phyloP scores from a whole-genome alignment of 2,797 vertebrate species.

The Spinus pinus region DNA sequence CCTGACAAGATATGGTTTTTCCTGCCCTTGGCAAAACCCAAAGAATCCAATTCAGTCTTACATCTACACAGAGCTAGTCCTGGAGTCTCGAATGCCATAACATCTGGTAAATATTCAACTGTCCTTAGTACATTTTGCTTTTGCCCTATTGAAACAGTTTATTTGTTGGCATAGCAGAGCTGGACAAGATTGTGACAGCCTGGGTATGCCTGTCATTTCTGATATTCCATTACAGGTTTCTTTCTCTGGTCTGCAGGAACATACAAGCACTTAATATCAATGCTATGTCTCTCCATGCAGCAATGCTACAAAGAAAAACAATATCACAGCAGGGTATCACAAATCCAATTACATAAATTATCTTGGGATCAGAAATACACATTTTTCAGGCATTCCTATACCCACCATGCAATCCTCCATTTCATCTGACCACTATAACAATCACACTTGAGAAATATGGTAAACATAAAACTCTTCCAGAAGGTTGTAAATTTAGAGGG shows the following conservation, averaged over 20 bases:
- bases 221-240: not conserved
- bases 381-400: not conserved
- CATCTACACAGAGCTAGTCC: not conserved
- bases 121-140: not conserved
- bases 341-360: not conserved
- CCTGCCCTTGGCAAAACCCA: not conserved
- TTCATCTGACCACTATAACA: not conserved
- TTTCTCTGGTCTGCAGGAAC: not conserved
- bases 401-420: not conserved
- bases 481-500: not conserved
- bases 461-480: not conserved
- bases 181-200: not conserved
- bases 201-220: not conserved
- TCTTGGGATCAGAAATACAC: not conserved
- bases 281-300: not conserved
- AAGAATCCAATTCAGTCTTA: not conserved
- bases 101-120: slow-evolving; percentile 14
- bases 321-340: not conserved
- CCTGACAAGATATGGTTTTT: not conserved
- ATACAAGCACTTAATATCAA: not conserved
- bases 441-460: not conserved
- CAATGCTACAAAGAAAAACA: not conserved
- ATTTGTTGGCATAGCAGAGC: not conserved
- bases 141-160: not conserved
- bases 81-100: not conserved